Conservation (phyloP, 2,113 vertebrate species). For the Bos taurus region DNA sequence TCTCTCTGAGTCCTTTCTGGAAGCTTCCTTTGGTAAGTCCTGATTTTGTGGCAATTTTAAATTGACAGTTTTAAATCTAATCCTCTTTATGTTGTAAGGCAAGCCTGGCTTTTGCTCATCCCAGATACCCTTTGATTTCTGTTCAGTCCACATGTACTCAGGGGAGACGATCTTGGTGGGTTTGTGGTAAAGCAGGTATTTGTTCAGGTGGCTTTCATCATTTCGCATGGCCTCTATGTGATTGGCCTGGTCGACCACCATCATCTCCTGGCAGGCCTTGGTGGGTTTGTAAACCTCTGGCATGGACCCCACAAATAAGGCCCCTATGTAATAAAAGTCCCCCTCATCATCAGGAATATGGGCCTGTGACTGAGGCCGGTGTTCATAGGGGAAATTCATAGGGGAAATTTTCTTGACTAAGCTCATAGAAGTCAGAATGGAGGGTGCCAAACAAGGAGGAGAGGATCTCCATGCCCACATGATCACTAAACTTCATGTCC, state of each 20-base stretch:
- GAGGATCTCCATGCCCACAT: slow-evolving; percentile 73
- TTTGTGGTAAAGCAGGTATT: slow-evolving; percentile 76
- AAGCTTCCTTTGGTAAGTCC: background rate
- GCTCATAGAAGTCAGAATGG: slow-evolving; percentile 65
- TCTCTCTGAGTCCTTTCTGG: background rate
- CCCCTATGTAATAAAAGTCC: slow-evolving; percentile 78
- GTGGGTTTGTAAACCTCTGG: slow-evolving; percentile 64
- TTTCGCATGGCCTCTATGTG: slow-evolving; percentile 73
- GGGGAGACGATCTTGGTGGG: slow-evolving; percentile 79
- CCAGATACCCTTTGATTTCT: background rate
- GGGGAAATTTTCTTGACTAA: background rate
- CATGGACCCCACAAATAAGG: slow-evolving; percentile 67
- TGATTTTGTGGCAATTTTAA: background rate
- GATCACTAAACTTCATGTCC: slow-evolving; percentile 73
- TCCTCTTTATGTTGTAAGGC: background rate
- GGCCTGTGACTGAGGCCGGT: slow-evolving; percentile 51
- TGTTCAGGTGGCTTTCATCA: slow-evolving; percentile 66
- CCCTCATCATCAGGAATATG: slow-evolving; percentile 58
- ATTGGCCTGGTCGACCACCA: slow-evolving; percentile 48
- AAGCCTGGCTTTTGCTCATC: background rate
- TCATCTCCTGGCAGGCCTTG: slow-evolving; percentile 60
- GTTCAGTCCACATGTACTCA: slow-evolving; percentile 70
- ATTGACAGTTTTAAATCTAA: background rate
- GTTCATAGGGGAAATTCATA: slow-evolving; percentile 72
- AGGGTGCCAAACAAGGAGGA: slow-evolving; percentile 58